These are phyloP conservation scores for Phyto melanocephala DNA, from an alignment of 2,888 invertebrate genomes.

Conservation along the genomic window DNA sequence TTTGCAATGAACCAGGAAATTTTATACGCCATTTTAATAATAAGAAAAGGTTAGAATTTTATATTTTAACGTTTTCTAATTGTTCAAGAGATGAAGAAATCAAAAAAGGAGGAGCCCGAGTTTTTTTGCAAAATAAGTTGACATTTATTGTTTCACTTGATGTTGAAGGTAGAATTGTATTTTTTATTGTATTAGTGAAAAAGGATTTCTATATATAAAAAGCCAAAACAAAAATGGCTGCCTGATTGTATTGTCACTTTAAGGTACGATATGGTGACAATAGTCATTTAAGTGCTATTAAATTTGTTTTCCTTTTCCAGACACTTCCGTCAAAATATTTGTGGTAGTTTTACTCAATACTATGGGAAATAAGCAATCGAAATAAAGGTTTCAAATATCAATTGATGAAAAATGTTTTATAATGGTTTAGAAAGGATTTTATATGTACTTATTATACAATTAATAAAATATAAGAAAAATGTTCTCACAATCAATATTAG, in stretches of 20 bases:
- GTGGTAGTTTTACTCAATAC: background rate
- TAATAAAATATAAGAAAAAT: background rate
- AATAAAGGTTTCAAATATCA: slow-evolving; percentile 49
- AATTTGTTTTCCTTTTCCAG: background rate
- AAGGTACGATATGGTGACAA: background rate
- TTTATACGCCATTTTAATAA: slow-evolving; percentile 61
- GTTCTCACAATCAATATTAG: background rate
- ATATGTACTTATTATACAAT: background rate
- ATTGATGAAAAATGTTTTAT: slow-evolving; percentile 21
- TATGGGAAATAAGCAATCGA: background rate
- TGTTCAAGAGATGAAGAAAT: slow-evolving; percentile 11
- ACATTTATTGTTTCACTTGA: slow-evolving; percentile 73
- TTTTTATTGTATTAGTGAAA: background rate
- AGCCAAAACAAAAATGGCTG: slow-evolving; percentile 51
- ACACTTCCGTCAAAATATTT: slow-evolving; percentile 61
- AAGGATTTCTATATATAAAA: background rate
- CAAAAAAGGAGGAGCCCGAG: slow-evolving; percentile 38
- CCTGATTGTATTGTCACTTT: background rate
- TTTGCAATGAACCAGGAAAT: slow-evolving; percentile 51
- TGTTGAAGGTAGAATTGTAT: slow-evolving; percentile 61
- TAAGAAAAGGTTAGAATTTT: slow-evolving; percentile 54
- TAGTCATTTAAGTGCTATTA: slow-evolving; percentile 22
- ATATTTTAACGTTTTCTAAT: slow-evolving; percentile 53
- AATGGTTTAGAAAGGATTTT: background rate
- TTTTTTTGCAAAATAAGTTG: slow-evolving; percentile 64